Evolutionary conservation across 2,113 vertebrate species (phyloP), one percentile per base, ranked within the genome.

Genomic region (Meles meles): DNA sequence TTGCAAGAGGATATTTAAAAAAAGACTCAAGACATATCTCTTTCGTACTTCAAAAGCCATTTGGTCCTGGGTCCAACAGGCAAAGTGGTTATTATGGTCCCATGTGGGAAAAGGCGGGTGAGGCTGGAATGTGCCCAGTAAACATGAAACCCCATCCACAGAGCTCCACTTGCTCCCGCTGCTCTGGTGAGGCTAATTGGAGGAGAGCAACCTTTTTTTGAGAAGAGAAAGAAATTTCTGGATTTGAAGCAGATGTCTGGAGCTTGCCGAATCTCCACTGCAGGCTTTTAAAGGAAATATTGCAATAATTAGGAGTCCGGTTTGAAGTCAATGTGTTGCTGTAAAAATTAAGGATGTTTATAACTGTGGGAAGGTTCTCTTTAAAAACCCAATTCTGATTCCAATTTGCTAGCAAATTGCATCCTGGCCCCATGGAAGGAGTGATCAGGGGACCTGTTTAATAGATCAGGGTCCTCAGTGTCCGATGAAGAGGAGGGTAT

Each of bases 21-120:
- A 98, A 98, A 97, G 92, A 98, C 80, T 97, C 81, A 91, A 80
- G 97, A 95, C 72, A 80, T 94, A 85, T 7, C 39, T 92, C 47
- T 98, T 98, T 96, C 97, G 95, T 96, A 99, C 98, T 98, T 99
- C 98, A 99, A 99, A 99, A 98, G 97, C 87, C 86, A 80, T 94
- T 98, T 97, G 95, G 97, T 98, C 96, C 95, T 67, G 96, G 94
- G 96, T 94, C 92, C 93, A 86, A 89, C 79, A 71, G 97, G 98
- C 97, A 92, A 98, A 97, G 97, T 79, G 97, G 97, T 98, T 99
- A 98, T 98, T 98, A 98, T 59, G 96, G 97, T 97, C 98, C 97
- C 94, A 95, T 98, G 97, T 98, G 98, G 98, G 98, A 95, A 88
- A 87, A 86, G 97, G 97, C 97, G 98, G 98, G 98, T 96, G 98